These are phyloP conservation scores for Tragelaphus scriptus DNA, from an alignment of 2,113 vertebrate genomes.

Conservation along the genomic window DNA sequence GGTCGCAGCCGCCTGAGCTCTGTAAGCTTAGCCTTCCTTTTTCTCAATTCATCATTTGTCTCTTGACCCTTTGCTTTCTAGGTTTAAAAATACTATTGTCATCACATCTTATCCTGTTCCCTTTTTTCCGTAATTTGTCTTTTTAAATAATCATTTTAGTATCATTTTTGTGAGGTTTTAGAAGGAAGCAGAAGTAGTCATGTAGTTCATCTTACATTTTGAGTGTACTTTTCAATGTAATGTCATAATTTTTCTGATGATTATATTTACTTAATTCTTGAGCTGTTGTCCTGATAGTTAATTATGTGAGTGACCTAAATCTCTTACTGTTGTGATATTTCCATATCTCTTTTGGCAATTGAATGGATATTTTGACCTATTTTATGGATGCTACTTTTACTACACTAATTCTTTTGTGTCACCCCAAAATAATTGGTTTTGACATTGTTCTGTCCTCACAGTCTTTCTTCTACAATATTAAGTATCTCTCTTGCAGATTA, in stretches of 20 bases:
- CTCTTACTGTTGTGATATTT: background rate
- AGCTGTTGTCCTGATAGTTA: background rate
- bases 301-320: background rate
- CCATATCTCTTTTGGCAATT: background rate
- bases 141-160: background rate
- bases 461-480: background rate
- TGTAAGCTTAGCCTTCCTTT: background rate
- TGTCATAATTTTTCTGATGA: background rate
- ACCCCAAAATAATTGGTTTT: background rate
- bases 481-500: background rate
- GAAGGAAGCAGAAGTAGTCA: background rate
- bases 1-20: background rate
- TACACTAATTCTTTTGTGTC: background rate
- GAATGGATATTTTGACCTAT: background rate
- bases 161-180: background rate
- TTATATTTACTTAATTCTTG: background rate
- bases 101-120: background rate
- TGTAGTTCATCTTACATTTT: background rate
- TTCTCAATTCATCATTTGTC: background rate
- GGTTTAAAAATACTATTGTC: background rate
- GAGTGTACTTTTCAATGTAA: background rate
- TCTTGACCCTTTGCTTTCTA: background rate
- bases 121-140: background rate
- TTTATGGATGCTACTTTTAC: background rate
- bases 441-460: background rate